These are phyloP conservation scores for Pogonocherus hispidulus DNA, from an alignment of 2,888 invertebrate genomes.

Conservation along the genomic window DNA sequence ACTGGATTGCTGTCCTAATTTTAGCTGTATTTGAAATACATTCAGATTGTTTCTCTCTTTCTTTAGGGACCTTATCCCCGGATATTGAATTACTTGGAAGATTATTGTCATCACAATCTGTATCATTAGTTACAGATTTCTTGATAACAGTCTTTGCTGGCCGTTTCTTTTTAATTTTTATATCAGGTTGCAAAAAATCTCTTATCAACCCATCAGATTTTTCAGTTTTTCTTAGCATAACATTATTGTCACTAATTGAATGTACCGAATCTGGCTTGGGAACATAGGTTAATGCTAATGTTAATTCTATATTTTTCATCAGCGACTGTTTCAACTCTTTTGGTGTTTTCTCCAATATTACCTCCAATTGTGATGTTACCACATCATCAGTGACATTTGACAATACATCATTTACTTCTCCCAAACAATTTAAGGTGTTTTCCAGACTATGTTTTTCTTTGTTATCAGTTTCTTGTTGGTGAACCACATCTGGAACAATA, in stretches of 20 bases:
- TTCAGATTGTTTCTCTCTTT: background rate
- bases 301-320: background rate
- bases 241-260: background rate
- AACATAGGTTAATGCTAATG: background rate
- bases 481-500: too few species aligned
- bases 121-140: background rate
- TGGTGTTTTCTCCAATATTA: background rate
- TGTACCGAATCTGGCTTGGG: background rate
- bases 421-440: too few species aligned
- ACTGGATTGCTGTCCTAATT: too few species aligned
- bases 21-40: background rate
- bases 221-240: background rate
- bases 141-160: background rate
- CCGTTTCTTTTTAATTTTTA: background rate
- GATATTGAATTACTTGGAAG: background rate
- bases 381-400: too few species aligned
- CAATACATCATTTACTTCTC: too few species aligned
- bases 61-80: too few species aligned
- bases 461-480: too few species aligned
- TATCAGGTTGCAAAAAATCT: background rate
- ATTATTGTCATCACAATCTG: background rate
- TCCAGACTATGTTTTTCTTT: too few species aligned
- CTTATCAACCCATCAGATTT: background rate
- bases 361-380: background rate
- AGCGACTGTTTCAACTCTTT: background rate